Conservation (phyloP, 2,113 vertebrate species). For the Oncorhynchus gorbuscha region DNA sequence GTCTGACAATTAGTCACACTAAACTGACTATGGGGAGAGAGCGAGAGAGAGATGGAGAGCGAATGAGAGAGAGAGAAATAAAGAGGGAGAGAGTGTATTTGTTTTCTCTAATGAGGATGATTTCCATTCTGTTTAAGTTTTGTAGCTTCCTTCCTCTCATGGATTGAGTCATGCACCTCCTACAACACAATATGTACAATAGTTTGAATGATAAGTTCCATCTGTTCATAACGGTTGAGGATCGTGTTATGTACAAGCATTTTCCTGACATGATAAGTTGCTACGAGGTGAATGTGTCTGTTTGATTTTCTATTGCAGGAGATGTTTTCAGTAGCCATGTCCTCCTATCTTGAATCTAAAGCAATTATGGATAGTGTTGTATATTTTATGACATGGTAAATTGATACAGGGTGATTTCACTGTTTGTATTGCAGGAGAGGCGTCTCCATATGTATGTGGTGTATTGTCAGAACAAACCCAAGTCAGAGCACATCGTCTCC, state of each 20-base stretch:
- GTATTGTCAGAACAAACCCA: constrained; percentile 95
- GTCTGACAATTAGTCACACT: constrained; percentile 62
- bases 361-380: too few relatives aligned
- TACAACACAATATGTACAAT: too few relatives aligned
- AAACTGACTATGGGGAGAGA: constrained; percentile 19
- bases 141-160: too few relatives aligned
- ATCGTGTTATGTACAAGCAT: too few relatives aligned
- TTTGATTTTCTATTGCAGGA: not conserved
- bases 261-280: too few relatives aligned
- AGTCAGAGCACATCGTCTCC: constrained; percentile 90
- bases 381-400: not conserved
- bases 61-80: too few relatives aligned
- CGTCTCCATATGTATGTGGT: constrained; percentile 93
- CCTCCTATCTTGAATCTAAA: not conserved
- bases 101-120: constrained; percentile 14
- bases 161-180: too few relatives aligned
- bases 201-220: too few relatives aligned
- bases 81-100: constrained; percentile 14
- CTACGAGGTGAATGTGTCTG: too few relatives aligned
- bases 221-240: too few relatives aligned
- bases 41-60: too few relatives aligned
- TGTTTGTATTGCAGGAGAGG: constrained; percentile 77
- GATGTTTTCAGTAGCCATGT: not conserved
- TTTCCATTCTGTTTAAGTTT: too few relatives aligned
- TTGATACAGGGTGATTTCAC: constrained; percentile 12